Evolutionary conservation across 2,113 vertebrate species (phyloP).

Genomic region (Nesospiza acunhae): DNA sequence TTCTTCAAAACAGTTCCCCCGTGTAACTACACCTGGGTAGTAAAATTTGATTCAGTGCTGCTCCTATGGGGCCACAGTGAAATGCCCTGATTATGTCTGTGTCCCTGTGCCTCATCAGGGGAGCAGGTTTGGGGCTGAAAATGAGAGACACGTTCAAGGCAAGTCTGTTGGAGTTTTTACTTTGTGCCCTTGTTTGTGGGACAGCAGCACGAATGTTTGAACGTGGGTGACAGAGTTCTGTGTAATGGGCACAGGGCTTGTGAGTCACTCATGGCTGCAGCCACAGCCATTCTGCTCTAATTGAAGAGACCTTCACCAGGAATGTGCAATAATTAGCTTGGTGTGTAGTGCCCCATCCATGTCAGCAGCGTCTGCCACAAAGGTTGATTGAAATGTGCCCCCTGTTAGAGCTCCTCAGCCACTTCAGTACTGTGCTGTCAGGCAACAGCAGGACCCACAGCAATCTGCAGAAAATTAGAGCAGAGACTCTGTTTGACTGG

Average conservation of each 20-base stretch:
- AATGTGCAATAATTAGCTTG: constrained; percentile 63
- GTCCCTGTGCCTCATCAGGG: not conserved
- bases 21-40: constrained; percentile 51
- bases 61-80: not conserved
- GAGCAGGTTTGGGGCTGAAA: not conserved
- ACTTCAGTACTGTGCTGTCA: not conserved
- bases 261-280: constrained; percentile 32
- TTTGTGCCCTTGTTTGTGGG: not conserved
- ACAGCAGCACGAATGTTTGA: not conserved
- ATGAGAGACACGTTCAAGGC: not conserved
- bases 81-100: not conserved
- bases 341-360: not conserved
- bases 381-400: constrained; percentile 14
- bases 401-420: not conserved
- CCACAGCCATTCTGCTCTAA: constrained; percentile 52
- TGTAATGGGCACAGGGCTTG: not conserved
- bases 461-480: constrained; percentile 52
- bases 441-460: not conserved
- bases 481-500: not conserved
- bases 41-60: constrained; percentile 49
- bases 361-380: constrained; percentile 2
- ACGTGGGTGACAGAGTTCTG: not conserved
- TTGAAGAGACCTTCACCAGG: constrained; percentile 59
- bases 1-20: constrained; percentile 30
- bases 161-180: not conserved